These are phyloP conservation scores for Pangasius mekongensis DNA, from an alignment of 2,797 vertebrate species.

Conservation along the genomic window DNA sequence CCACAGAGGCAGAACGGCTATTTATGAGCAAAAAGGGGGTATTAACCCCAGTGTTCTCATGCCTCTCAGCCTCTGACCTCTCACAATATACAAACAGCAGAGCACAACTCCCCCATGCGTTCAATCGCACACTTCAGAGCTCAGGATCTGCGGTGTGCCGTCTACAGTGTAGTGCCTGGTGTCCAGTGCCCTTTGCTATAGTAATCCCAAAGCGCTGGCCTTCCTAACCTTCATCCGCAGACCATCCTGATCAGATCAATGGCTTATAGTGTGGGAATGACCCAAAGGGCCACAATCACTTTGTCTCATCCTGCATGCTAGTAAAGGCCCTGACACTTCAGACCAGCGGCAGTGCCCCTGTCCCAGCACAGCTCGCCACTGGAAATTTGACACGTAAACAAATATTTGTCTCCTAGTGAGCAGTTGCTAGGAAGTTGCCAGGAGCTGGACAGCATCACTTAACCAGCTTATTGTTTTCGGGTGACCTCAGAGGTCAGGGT, in stretches of 20 bases:
- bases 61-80: conserved; percentile 41
- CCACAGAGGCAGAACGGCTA: neutral
- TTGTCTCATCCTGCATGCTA: conserved; percentile 26
- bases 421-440: conserved; percentile 49
- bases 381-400: conserved; percentile 60
- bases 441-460: conserved; percentile 54
- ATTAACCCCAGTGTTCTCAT: conserved; percentile 23
- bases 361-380: conserved; percentile 47
- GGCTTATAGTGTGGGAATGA: conserved; percentile 50
- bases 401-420: conserved; percentile 56
- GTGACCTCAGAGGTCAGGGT: conserved; percentile 50
- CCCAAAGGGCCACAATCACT: conserved; percentile 8
- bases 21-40: conserved; percentile 27
- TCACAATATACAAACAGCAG: conserved; percentile 34
- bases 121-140: conserved; percentile 2
- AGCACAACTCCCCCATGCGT: neutral
- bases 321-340: conserved; percentile 28
- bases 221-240: conserved; percentile 10
- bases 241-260: conserved; percentile 21
- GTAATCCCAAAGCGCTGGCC: conserved; percentile 36
- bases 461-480: conserved; percentile 52
- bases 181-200: conserved; percentile 25
- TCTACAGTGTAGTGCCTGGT: neutral
- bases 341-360: conserved; percentile 23
- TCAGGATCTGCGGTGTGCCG: neutral